Evolutionary conservation across 2,797 vertebrate genomes (phyloP).

Genomic region (Hoplostethus mediterraneus): DNA sequence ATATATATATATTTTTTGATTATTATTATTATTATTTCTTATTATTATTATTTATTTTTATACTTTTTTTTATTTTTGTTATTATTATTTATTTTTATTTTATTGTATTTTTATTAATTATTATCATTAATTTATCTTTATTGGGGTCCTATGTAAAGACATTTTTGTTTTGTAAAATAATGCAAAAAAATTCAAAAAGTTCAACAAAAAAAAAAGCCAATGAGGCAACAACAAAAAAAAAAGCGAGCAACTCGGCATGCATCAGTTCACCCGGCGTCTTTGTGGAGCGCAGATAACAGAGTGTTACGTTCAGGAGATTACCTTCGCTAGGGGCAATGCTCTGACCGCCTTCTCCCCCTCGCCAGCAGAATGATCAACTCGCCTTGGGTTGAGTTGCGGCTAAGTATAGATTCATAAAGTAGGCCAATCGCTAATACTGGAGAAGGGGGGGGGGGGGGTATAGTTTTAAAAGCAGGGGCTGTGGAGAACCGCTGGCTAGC

Average conservation of each 20-base stretch:
- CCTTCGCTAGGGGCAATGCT: conserved; percentile 6
- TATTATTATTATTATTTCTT: too few species aligned
- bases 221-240: conserved; percentile 22
- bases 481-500: conserved; percentile 37
- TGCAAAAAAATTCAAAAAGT: too few species aligned
- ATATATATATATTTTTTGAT: too few species aligned
- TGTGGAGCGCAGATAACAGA: conserved; percentile 57
- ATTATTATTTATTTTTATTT: too few species aligned
- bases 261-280: conserved; percentile 66
- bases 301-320: conserved; percentile 1
- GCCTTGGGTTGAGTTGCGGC: conserved; percentile 42
- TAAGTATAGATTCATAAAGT: conserved; percentile 71
- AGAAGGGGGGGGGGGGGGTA: conserved; percentile 39
- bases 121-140: too few species aligned
- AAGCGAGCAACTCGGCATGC: conserved; percentile 50
- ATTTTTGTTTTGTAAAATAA: too few species aligned
- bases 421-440: conserved; percentile 62
- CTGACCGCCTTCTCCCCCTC: conserved; percentile 8
- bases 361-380: conserved; percentile 36
- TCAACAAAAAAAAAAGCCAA: conserved; percentile 48
- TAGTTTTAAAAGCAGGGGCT: conserved; percentile 42
- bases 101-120: too few species aligned
- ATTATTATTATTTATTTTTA: too few species aligned
- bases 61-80: too few species aligned
- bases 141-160: too few species aligned